phyloP scores from a whole-genome alignment of 2,888 invertebrate genomes.

The Acanthosoma haemorrhoidale region DNA sequence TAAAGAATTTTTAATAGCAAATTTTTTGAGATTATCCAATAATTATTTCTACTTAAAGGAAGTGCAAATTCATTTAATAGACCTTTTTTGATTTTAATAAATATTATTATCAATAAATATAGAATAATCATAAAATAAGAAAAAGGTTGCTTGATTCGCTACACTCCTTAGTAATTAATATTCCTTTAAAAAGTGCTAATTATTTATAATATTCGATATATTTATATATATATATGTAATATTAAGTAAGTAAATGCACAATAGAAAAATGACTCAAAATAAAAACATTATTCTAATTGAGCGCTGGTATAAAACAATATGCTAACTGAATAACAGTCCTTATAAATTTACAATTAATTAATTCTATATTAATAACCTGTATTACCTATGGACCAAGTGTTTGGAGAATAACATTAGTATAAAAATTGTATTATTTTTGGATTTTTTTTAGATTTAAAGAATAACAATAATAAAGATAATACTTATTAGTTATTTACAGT shows the following conservation, averaged over 20 bases:
- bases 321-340: slow-evolving; percentile 40
- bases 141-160: slow-evolving; percentile 25
- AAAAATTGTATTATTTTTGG: slow-evolving; percentile 37
- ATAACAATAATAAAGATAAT: slow-evolving; percentile 41
- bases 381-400: slow-evolving; percentile 39
- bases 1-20: neutral
- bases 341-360: slow-evolving; percentile 36
- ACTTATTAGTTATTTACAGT: slow-evolving; percentile 37
- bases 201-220: slow-evolving; percentile 15
- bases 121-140: neutral
- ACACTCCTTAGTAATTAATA: slow-evolving; percentile 23
- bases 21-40: neutral
- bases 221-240: slow-evolving; percentile 16
- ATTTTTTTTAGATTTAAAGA: slow-evolving; percentile 38
- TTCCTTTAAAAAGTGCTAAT: slow-evolving; percentile 15
- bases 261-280: slow-evolving; percentile 26
- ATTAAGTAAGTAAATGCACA: slow-evolving; percentile 31
- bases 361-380: slow-evolving; percentile 37
- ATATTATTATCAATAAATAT: neutral
- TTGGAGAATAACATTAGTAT: slow-evolving; percentile 37
- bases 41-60: neutral
- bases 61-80: neutral
- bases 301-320: slow-evolving; percentile 32
- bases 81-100: neutral
- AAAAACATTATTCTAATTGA: slow-evolving; percentile 37